Evolutionary conservation across 2,113 vertebrate species (phyloP).

Genomic region (Pimephales promelas): DNA sequence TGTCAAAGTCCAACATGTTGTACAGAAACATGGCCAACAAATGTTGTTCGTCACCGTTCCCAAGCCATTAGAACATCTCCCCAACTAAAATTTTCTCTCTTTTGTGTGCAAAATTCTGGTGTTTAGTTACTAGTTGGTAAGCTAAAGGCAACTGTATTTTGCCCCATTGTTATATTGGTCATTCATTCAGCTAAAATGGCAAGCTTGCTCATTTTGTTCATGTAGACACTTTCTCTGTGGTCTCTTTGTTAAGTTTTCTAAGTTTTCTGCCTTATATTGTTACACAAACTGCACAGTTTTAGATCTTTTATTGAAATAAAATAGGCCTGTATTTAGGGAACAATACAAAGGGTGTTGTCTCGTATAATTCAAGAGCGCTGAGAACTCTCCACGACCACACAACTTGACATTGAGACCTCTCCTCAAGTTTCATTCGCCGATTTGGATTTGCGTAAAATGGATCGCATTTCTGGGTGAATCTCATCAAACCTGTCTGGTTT

Average conservation of each 20-base stretch:
- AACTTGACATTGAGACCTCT: conserved; percentile 19
- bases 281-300: not conserved
- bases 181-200: not conserved
- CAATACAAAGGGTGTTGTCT: conserved; percentile 45
- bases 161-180: not conserved
- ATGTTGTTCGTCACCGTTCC: conserved; percentile 13
- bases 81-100: not conserved
- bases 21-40: not conserved
- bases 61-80: not conserved
- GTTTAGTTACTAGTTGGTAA: not conserved
- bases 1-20: not conserved
- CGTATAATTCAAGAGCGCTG: conserved; percentile 22
- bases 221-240: not conserved
- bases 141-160: not conserved
- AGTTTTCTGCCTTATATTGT: not conserved
- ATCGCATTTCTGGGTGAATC: not conserved
- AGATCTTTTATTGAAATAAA: conserved; percentile 18
- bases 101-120: not conserved
- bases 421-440: not conserved
- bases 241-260: not conserved
- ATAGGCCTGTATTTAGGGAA: conserved; percentile 24
- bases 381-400: not conserved
- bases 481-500: not conserved
- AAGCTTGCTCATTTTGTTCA: not conserved
- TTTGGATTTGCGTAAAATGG: conserved; percentile 11